Evolutionary conservation across 2,888 invertebrate genomes (phyloP).

Genomic region (Tridacna crocea): DNA sequence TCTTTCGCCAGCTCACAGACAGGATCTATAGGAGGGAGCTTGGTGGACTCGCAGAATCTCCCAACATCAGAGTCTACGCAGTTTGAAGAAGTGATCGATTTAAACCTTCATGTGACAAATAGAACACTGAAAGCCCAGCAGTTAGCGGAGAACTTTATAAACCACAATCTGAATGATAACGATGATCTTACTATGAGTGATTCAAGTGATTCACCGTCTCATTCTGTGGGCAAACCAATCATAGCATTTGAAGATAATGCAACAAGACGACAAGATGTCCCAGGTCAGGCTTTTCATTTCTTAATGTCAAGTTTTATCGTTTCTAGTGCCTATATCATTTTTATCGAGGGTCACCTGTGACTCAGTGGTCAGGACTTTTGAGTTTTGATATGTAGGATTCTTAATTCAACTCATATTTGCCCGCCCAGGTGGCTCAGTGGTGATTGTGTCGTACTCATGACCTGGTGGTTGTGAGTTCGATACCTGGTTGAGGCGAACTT

Average conservation of each 20-base stretch:
- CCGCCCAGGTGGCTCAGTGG: no score
- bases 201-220: conserved; percentile 53
- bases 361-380: not conserved
- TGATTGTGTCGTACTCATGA: no score
- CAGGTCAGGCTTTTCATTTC: conserved; percentile 64
- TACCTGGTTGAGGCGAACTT: no score
- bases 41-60: conserved; percentile 61
- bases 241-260: conserved; percentile 80
- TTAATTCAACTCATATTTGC: no score
- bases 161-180: conserved; percentile 72
- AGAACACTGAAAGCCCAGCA: conserved; percentile 65
- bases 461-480: no score
- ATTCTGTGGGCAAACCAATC: conserved; percentile 69
- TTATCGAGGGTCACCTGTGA: not conserved
- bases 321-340: no score
- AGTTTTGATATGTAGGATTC: no score
- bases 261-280: conserved; percentile 76
- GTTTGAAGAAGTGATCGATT: conserved; percentile 78
- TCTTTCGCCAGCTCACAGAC: conserved; percentile 66
- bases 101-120: conserved; percentile 64
- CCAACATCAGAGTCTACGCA: conserved; percentile 59
- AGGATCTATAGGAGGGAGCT: conserved; percentile 61
- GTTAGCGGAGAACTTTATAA: conserved; percentile 42
- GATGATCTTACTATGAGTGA: conserved; percentile 56
- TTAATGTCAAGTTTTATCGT: no score